Evolutionary conservation across 2,797 vertebrate genomes (phyloP), one percentile per base, ranked within the genome.

Genomic region (Cyclura pinguis): DNA sequence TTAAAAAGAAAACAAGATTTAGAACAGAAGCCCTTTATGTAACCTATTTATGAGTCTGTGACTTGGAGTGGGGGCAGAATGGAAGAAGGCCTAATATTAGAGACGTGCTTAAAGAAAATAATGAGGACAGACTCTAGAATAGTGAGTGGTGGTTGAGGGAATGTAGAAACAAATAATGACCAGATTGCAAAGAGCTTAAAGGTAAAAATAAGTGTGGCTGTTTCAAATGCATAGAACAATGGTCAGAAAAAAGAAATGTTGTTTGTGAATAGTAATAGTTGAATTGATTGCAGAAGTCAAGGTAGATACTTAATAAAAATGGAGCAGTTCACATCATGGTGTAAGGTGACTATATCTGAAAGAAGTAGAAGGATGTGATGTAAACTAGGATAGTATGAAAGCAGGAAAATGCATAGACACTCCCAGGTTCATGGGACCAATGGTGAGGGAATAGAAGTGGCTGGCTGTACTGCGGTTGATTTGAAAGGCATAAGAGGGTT

Each of bases 361-460:
- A 88, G 86, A 85, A 89, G 85, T 0, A 2, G 72, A 89, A 94
- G 91, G 27, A 2, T 88, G 88, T 57, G 88, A 12, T 72, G 87
- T 85, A 92, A 47, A 87, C 80, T 88, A 78, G 73, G 74, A 0
- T 35, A n/a, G 32, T 0, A 29, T 29, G 47, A 91, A 91, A 47
- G 91, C 86, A 88, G 73, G 91, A 0, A 77, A 81, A 76, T 91
- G 69, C 57, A 73, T 82, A 85, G 89, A n/a, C 77, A 89, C 76
- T 93, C 86, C 87, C 35, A 57, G 38, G 0, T 91, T 90, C 52
- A 86, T 76, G 12, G 50, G 5, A 86, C 78, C 86, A 86, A 64
- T n/a, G 0, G 0, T 7, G 55, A 92, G 91, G 80, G 91, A 35
- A 62, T 89, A 50, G 93, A 93, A 94, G 84, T 74, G 93, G 76